Conservation (phyloP, 2,797 vertebrate genomes). For the Acipenser ruthenus region DNA sequence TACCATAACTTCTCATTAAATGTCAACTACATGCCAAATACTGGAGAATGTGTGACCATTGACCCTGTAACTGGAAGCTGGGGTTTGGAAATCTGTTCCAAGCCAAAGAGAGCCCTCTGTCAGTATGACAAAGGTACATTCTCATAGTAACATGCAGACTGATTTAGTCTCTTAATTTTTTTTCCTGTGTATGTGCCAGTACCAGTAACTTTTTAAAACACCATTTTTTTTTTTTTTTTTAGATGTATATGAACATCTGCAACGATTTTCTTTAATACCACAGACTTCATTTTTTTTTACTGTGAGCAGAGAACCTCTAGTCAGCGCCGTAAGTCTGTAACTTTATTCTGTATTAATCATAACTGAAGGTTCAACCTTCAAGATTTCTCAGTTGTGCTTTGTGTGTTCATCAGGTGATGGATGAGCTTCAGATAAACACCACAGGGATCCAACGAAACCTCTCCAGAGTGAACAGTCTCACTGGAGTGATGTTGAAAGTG, state of each 20-base stretch:
- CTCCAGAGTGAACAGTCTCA: conserved; percentile 36
- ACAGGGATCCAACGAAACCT: conserved; percentile 30
- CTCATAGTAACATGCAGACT: not conserved
- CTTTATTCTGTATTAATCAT: not conserved
- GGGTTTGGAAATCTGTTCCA: conserved; percentile 34
- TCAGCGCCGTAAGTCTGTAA: conserved; percentile 44
- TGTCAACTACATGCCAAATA: conserved; percentile 13
- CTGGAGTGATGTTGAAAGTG: conserved; percentile 33
- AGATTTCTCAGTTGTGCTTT: not conserved
- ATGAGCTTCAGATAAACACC: conserved; percentile 31
- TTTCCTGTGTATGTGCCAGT: not conserved
- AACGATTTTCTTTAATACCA: conserved; percentile 36
- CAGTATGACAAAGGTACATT: conserved; percentile 53
- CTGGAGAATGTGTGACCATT: conserved; percentile 45
- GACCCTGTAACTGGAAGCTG: conserved; percentile 35
- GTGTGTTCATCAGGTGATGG: conserved; percentile 33
- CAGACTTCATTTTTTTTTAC: conserved; percentile 49
- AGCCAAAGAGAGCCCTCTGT: conserved; percentile 48
- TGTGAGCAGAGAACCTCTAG: conserved; percentile 37
- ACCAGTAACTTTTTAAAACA: not conserved
- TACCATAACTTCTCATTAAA: conserved; percentile 35
- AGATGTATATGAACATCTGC: conserved; percentile 34
- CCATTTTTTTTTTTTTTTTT: conserved; percentile 15
- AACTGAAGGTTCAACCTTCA: too few relatives aligned
- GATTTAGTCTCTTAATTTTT: not conserved